Evolutionary conservation across 2,113 vertebrate genomes (phyloP).

Genomic region (Microtus oregoni): DNA sequence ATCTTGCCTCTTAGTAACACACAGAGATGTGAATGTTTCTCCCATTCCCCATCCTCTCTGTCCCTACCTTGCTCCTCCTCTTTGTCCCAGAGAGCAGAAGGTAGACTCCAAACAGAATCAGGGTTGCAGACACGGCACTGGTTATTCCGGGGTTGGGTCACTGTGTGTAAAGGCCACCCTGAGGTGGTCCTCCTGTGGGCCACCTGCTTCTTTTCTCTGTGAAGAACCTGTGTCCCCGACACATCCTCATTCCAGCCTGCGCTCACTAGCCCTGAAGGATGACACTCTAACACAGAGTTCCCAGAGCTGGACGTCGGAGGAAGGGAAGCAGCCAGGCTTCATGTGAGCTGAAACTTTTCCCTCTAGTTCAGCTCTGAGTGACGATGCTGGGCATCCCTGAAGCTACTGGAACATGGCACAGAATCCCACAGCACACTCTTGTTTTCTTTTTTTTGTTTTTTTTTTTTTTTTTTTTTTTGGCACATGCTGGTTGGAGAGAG

Average conservation of each 20-base stretch:
- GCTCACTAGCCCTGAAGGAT: not conserved
- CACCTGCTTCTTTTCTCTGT: not conserved
- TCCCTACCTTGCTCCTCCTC: not conserved
- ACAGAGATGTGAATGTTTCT: not conserved
- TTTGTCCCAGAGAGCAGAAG: not conserved
- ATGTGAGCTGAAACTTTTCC: not conserved
- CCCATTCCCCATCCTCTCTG: not conserved
- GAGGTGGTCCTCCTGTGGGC: rapidly evolving
- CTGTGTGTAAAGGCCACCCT: too few relatives aligned
- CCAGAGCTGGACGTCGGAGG: not conserved
- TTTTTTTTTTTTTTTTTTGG: not conserved
- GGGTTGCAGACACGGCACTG: rapidly evolving
- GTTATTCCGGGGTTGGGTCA: not conserved
- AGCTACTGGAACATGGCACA: not conserved
- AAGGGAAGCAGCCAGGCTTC: not conserved
- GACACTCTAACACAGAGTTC: not conserved
- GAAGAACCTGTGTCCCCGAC: not conserved
- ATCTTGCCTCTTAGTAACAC: not conserved
- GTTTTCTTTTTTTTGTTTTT: too few relatives aligned
- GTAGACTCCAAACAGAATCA: not conserved
- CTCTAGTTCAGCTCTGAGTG: not conserved
- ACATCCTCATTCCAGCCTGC: not conserved
- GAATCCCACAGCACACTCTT: too few relatives aligned
- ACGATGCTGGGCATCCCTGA: not conserved
- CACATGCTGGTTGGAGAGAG: not conserved